Percentiles rank a stretch among this genome's conserved stretches.
phyloP scores from a whole-genome alignment of 2,888 invertebrate genomes.

The Drosophila pseudotalamancana region DNA sequence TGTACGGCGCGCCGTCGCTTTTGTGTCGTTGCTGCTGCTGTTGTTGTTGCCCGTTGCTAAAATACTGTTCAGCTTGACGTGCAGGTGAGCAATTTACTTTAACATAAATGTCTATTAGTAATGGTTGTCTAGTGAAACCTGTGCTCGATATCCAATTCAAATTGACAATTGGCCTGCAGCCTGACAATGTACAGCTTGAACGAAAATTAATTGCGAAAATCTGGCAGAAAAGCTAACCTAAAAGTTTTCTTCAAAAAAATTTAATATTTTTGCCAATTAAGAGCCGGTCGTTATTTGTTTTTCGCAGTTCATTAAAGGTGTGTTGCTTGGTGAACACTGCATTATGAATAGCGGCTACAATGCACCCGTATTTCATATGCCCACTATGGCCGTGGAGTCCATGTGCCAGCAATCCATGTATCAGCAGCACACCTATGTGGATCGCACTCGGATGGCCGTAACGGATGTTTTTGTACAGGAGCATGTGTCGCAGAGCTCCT shows the following conservation, averaged over 20 bases:
- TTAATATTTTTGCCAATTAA: no score
- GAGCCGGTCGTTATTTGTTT: not conserved
- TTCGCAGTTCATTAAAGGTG: not conserved
- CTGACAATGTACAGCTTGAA: not conserved
- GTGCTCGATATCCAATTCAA: not conserved
- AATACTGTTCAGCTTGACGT: not conserved
- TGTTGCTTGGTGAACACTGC: not conserved
- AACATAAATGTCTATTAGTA: no score
- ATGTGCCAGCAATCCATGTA: conserved; percentile 61
- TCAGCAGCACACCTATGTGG: conserved; percentile 62
- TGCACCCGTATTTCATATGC: conserved; percentile 44
- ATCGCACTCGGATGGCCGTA: conserved; percentile 50
- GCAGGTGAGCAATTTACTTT: conserved; percentile 13
- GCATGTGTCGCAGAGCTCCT: conserved; percentile 60
- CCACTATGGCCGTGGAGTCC: conserved; percentile 51
- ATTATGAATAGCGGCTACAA: conserved; percentile 47
- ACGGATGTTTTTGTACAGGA: conserved; percentile 62
- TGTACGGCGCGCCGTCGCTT: conserved; percentile 30
- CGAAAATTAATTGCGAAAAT: not conserved
- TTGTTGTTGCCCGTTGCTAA: conserved; percentile 13
- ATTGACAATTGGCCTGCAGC: not conserved
- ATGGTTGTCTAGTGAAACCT: not conserved
- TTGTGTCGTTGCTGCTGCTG: not conserved
- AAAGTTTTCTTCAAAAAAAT: conserved; percentile 1
- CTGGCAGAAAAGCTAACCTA: conserved; percentile 19